These are phyloP conservation scores for Zaprionus kolodkinae DNA, from an alignment of 1,140 invertebrate genomes.

Conservation along the genomic window DNA sequence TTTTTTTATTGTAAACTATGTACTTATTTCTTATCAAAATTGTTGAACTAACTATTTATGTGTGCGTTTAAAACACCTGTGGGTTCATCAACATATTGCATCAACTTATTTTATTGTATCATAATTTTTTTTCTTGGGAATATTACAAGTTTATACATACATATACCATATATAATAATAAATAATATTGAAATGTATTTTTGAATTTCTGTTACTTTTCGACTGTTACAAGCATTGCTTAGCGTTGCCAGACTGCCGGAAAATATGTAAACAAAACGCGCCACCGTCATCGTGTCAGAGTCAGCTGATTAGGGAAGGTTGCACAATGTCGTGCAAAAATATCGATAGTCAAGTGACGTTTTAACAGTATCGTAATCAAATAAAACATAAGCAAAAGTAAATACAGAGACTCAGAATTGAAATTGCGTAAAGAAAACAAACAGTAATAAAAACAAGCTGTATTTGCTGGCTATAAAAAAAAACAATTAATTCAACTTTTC, in stretches of 20 bases:
- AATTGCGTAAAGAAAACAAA: background rate
- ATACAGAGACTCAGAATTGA: background rate
- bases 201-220: background rate
- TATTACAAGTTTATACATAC: slow-evolving; percentile 8
- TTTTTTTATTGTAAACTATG: background rate
- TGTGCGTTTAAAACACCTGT: background rate
- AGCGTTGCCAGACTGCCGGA: slow-evolving; percentile 4
- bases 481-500: background rate
- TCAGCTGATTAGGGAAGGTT: slow-evolving; percentile 15
- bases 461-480: background rate
- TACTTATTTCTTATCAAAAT: slow-evolving; percentile 12
- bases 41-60: slow-evolving; percentile 1
- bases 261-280: slow-evolving; percentile 12
- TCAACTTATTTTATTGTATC: slow-evolving; percentile 6
- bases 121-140: background rate
- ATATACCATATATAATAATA: background rate
- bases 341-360: slow-evolving; percentile 29
- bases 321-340: background rate
- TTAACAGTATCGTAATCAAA: slow-evolving; percentile 1
- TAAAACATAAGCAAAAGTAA: background rate
- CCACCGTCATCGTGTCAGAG: background rate
- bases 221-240: background rate
- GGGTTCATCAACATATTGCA: background rate
- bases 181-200: background rate
- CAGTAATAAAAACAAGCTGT: background rate